A percentile compares a stretch with the other conserved stretches of the same genome.
Evolutionary conservation across 2,113 vertebrate species (phyloP).

Genomic region (Calidris pygmaea): DNA sequence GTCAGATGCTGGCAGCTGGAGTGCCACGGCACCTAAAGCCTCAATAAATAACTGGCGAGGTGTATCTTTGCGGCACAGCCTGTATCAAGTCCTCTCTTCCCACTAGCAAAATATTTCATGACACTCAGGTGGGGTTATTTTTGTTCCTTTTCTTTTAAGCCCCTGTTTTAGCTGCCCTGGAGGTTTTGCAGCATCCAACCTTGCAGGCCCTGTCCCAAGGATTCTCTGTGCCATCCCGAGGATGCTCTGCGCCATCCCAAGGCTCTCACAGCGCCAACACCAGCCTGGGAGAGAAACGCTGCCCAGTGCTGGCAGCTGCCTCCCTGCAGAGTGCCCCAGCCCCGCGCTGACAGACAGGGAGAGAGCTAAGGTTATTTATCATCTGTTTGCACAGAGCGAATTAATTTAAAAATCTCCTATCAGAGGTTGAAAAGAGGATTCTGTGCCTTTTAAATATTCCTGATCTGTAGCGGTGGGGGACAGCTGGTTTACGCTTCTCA

Average conservation of each 20-base stretch:
- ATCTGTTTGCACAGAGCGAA: not conserved
- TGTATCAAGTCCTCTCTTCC: not conserved
- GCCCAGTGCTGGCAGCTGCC: fast-evolving
- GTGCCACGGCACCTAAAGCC: not conserved
- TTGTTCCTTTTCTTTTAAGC: not conserved
- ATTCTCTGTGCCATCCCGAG: not conserved
- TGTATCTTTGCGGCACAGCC: fast-evolving
- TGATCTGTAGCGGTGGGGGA: fast-evolving
- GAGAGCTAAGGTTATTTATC: no score
- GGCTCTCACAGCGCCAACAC: no score
- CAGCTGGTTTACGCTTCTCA: not conserved
- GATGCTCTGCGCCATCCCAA: no score
- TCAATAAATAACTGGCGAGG: not conserved
- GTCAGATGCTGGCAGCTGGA: not conserved
- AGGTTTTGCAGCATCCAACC: fast-evolving
- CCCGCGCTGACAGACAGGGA: not conserved
- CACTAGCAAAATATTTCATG: not conserved
- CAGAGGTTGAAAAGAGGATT: not conserved
- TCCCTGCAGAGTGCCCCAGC: not conserved
- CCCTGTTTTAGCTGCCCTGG: fast-evolving
- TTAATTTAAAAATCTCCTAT: not conserved
- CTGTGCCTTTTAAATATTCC: not conserved
- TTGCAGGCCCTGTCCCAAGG: fast-evolving
- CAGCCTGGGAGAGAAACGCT: no score
- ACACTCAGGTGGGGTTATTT: fast-evolving